Evolutionary conservation across 2,113 vertebrate genomes (phyloP), one percentile per base, ranked within the genome.

Genomic region (Scophthalmus maximus): DNA sequence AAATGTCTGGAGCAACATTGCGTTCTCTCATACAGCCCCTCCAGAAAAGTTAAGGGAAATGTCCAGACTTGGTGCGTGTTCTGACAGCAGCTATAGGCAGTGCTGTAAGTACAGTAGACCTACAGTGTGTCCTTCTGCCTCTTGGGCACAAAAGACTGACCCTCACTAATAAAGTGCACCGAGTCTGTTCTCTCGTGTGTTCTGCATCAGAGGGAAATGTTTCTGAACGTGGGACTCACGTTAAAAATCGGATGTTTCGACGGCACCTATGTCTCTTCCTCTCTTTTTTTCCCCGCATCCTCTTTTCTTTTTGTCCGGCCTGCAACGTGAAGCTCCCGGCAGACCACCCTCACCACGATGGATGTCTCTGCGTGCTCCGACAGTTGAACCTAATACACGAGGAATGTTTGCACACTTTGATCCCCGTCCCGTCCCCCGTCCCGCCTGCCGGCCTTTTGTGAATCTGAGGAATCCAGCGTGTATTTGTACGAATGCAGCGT

Each of bases 351-450:
- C 76, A 73, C 50, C 15, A 0, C 73, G 84, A 84, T 57, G 76
- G 79, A 87, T 77, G 80, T 62, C 50, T 86, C 62, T 29, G 60
- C 76, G 68, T 52, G 62, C 65, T 69, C 73, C 29, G 73, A 88
- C 89, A 86, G 82, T 78, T 86, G 85, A 86, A 68, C 51, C 73
- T 68, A 68, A 78, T 49, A 78, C 79, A 68, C 70, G n/a, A 76
- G 76, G 79, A 85, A 85, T 86, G 79, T 73, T 71, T 77, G 73
- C 53, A 17, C 3, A 20, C 87, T 86, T 81, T 90, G 82, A 90
- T 83, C 79, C 72, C 36, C 17, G 10, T 1, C 20, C 50, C 27
- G 75, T n/a, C n/a, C n/a, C n/a, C n/a, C n/a, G n/a, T n/a, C 8
- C 71, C 36, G 79, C 10, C 71, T 36, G 73, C 53, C 60, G 25